Conservation (phyloP, 1,140 invertebrate species). For the Sarcophaga bullata region DNA sequence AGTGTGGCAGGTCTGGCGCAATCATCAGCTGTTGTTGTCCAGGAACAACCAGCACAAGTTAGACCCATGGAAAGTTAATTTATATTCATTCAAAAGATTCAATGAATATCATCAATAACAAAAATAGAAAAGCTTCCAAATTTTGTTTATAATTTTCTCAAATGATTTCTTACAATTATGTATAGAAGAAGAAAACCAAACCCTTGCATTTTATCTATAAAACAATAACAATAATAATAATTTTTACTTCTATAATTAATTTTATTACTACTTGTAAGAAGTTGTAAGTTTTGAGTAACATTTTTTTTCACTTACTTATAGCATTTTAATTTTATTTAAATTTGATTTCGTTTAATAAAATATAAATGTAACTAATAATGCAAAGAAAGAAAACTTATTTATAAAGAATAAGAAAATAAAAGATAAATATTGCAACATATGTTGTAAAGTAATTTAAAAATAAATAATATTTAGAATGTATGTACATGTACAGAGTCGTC, state of each 20-base stretch:
- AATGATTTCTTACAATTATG: not conserved
- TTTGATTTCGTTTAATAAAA: too few relatives aligned
- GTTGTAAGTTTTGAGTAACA: too few relatives aligned
- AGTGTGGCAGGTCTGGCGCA: slow-evolving; percentile 4
- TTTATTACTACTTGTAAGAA: not conserved
- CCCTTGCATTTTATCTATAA: slow-evolving; percentile 8
- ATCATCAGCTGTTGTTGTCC: not conserved
- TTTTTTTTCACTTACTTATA: too few relatives aligned
- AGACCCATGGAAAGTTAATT: slow-evolving; percentile 32
- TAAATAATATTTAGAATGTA: too few relatives aligned
- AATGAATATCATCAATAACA: not conserved
- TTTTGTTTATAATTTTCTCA: not conserved
- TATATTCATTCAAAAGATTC: not conserved
- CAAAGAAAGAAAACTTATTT: too few relatives aligned
- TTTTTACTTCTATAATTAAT: not conserved
- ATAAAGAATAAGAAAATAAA: too few relatives aligned
- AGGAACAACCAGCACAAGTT: slow-evolving; percentile 27
- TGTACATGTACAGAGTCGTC: too few relatives aligned
- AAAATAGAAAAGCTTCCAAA: slow-evolving; percentile 9
- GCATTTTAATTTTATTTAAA: too few relatives aligned
- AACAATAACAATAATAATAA: not conserved
- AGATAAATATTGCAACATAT: too few relatives aligned
- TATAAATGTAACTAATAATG: too few relatives aligned
- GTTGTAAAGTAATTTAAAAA: too few relatives aligned
- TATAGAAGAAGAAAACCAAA: not conserved